Percentiles rank a stretch among this genome's conserved stretches.
phyloP scores from a whole-genome alignment of 2,888 invertebrate genomes.

The Sphinx pinastri region DNA sequence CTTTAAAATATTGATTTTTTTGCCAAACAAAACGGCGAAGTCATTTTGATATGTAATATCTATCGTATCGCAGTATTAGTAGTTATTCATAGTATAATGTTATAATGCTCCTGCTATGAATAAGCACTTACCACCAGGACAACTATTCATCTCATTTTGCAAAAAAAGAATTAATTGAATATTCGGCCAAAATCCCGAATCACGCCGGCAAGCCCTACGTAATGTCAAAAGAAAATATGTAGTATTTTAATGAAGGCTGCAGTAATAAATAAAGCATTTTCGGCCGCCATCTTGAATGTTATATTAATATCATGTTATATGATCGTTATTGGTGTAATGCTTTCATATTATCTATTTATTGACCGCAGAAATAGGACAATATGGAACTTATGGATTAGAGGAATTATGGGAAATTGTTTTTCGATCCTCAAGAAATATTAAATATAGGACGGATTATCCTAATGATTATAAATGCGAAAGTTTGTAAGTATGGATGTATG shows the following conservation, averaged over 20 bases:
- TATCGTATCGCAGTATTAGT: too few species aligned
- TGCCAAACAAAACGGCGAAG: too few species aligned
- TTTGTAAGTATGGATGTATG: too few species aligned
- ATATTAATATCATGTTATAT: slow-evolving; percentile 54
- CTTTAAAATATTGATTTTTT: too few species aligned
- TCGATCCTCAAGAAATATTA: not conserved
- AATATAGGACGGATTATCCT: not conserved
- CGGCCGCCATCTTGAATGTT: slow-evolving; percentile 55
- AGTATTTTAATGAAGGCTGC: slow-evolving; percentile 47
- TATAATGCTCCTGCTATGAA: too few species aligned
- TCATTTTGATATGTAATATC: too few species aligned
- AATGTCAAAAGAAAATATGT: slow-evolving; percentile 47
- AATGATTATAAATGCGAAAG: too few species aligned
- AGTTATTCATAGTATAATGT: too few species aligned
- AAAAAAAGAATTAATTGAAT: not conserved
- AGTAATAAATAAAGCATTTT: slow-evolving; percentile 54
- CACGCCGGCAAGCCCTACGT: slow-evolving; percentile 31
- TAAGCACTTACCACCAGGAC: too few species aligned
- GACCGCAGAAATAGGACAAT: not conserved
- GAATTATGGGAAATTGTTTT: not conserved
- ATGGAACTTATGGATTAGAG: not conserved
- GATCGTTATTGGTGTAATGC: slow-evolving; percentile 46
- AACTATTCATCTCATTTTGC: too few species aligned
- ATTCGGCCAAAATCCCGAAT: slow-evolving; percentile 18
- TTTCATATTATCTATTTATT: slow-evolving; percentile 17